Percentiles rank a stretch among this genome's conserved stretches.
phyloP scores from a whole-genome alignment of 1,140 invertebrate species.

The Zaprionus davidi region DNA sequence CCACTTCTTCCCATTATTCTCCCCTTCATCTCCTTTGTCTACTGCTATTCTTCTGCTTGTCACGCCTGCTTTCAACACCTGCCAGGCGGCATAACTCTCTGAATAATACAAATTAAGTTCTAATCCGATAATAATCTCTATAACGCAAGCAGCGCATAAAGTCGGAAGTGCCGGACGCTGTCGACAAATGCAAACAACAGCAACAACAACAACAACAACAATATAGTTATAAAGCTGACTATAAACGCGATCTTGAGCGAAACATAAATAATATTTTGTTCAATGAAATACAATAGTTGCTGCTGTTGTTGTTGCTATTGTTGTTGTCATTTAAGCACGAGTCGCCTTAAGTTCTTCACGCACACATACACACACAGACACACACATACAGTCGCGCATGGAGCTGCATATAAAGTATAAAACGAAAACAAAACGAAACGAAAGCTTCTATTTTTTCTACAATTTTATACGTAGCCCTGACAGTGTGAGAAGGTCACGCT shows the following conservation, averaged over 20 bases:
- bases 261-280: constrained; percentile 81
- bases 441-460: constrained; percentile 80
- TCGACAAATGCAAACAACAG: constrained; percentile 1
- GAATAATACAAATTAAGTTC: constrained; percentile 22
- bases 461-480: constrained; percentile 81
- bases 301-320: constrained; percentile 42
- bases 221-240: constrained; percentile 28
- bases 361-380: constrained; percentile 43
- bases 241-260: constrained; percentile 72
- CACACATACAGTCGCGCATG: constrained; percentile 49
- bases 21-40: neutral
- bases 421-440: constrained; percentile 30
- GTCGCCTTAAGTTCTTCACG: constrained; percentile 75
- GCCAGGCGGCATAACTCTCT: constrained; percentile 2
- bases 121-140: constrained; percentile 20
- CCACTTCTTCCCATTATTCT: neutral
- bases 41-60: neutral
- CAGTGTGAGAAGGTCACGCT: constrained; percentile 84
- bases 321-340: constrained; percentile 66
- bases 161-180: constrained; percentile 61
- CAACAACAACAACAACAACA: constrained; percentile 19
- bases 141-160: constrained; percentile 12
- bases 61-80: constrained; percentile 24
- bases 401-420: constrained; percentile 81
- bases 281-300: constrained; percentile 69